phyloP scores from a whole-genome alignment of 2,113 vertebrate species.

The Eulemur macaco region DNA sequence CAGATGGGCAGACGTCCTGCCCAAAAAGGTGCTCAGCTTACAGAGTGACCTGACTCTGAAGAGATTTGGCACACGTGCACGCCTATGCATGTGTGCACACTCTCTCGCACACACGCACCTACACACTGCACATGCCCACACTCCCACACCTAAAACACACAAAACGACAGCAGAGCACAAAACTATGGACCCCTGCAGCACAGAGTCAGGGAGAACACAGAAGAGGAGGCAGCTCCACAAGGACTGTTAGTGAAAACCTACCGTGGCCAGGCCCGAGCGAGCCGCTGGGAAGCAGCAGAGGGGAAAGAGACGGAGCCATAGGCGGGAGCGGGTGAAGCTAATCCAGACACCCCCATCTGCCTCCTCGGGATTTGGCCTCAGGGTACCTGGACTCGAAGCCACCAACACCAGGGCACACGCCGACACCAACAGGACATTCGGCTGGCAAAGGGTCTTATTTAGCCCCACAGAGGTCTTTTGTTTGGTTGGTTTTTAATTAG shows the following conservation, averaged over 20 bases:
- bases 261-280: accelerated
- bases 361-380: not conserved
- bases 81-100: not conserved
- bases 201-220: accelerated
- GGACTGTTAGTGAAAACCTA: not conserved
- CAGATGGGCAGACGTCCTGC: too few relatives aligned
- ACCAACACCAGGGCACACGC: not conserved
- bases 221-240: not conserved
- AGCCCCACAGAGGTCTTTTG: not conserved
- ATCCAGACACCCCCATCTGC: accelerated
- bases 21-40: not conserved
- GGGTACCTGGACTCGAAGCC: too few relatives aligned
- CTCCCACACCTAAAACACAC: not conserved
- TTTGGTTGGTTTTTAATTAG: not conserved
- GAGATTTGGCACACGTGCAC: not conserved
- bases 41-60: not conserved
- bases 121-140: too few relatives aligned
- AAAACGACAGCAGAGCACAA: not conserved
- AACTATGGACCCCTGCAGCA: not conserved
- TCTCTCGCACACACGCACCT: not conserved
- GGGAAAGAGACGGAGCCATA: not conserved
- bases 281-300: not conserved
- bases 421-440: not conserved
- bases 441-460: not conserved
- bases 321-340: accelerated